Evolutionary conservation across 1,140 invertebrate species (phyloP).

Genomic region (Chironomus striatipennis): DNA sequence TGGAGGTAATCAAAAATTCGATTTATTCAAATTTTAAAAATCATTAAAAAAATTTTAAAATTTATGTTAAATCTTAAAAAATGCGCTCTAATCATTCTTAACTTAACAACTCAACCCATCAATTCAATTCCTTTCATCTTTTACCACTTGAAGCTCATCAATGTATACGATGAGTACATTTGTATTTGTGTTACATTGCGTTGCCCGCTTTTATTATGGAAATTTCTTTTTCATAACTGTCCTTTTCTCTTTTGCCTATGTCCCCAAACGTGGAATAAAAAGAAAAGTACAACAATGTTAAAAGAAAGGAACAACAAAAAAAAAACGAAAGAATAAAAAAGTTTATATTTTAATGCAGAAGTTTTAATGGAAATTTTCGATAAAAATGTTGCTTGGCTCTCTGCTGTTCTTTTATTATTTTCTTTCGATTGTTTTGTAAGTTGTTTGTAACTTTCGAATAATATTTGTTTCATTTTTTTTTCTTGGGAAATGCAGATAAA

Average conservation of each 20-base stretch:
- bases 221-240: constrained; percentile 22
- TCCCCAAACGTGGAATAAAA: constrained; percentile 10
- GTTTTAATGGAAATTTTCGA: constrained; percentile 19
- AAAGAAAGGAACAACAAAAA: not conserved
- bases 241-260: not conserved
- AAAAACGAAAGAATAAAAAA: not conserved
- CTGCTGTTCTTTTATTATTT: not conserved
- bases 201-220: constrained; percentile 6
- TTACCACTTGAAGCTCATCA: not conserved
- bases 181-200: not conserved
- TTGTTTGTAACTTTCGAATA: not conserved
- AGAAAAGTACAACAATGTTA: not conserved
- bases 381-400: not conserved
- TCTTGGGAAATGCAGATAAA: not conserved
- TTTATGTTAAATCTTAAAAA: no score
- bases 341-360: constrained; percentile 22
- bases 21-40: no score
- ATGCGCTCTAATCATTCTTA: no score
- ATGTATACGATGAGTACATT: not conserved
- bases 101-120: no score
- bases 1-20: no score
- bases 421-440: not conserved
- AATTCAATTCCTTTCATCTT: not conserved
- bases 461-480: not conserved
- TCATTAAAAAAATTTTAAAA: no score